phyloP scores from a whole-genome alignment of 30 jellyfish, hydroid and myxozoan genomes.

The Cassiopea andromeda region DNA sequence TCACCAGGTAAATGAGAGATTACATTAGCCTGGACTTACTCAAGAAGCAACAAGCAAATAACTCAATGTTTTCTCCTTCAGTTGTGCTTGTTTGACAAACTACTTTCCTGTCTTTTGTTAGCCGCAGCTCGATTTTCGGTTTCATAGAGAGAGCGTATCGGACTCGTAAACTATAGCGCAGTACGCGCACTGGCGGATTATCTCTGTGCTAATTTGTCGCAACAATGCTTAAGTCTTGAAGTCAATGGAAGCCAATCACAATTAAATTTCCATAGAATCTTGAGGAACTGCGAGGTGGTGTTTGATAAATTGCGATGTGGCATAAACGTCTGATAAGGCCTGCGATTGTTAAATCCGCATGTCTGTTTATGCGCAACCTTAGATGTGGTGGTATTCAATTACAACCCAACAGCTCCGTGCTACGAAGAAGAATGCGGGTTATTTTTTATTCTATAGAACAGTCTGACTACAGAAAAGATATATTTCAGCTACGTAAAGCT shows the following conservation, averaged over 20 bases:
- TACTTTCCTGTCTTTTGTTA: conserved; percentile 61
- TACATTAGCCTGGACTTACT: background rate
- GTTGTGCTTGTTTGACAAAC: conserved; percentile 41
- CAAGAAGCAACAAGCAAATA: background rate
- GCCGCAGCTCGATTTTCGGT: conserved; percentile 36
- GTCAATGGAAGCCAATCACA: conserved; percentile 39
- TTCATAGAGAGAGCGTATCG: conserved; percentile 37
- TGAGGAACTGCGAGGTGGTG: conserved; percentile 61
- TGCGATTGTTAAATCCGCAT: conserved; percentile 16
- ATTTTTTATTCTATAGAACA: conserved; percentile 2
- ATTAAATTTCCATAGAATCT: conserved; percentile 14
- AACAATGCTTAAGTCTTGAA: conserved; percentile 17
- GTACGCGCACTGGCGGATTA: conserved; percentile 35
- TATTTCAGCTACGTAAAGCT: conserved; percentile 15
- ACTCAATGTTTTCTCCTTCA: background rate
- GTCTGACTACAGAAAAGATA: conserved; percentile 20
- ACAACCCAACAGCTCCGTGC: conserved; percentile 2
- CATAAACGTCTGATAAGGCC: conserved; percentile 13
- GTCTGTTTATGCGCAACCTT: conserved; percentile 25
- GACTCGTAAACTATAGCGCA: conserved; percentile 29
- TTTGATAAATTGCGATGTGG: background rate
- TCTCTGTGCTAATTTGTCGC: conserved; percentile 8
- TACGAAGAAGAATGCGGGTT: background rate
- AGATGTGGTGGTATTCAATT: background rate
- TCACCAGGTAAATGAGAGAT: background rate